Conservation (phyloP, 2,797 vertebrate genomes). For the Alfaro cultratus region DNA sequence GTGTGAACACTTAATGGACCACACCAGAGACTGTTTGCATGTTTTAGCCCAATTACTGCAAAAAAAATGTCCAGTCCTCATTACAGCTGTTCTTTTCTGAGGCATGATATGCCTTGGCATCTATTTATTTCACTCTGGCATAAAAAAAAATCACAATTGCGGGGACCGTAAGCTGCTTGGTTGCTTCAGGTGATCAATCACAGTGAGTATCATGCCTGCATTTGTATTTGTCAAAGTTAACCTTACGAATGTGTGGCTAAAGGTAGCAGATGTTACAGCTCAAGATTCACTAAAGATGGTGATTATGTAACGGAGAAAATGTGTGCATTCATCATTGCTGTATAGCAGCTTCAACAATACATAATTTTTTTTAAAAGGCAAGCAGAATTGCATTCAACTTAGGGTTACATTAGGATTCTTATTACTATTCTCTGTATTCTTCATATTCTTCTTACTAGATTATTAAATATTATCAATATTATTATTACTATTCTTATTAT, state of each 20-base stretch:
- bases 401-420: not conserved
- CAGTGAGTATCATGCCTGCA: slow-evolving; percentile 55
- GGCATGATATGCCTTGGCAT: slow-evolving; percentile 22
- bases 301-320: slow-evolving; percentile 59
- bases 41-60: slow-evolving; percentile 63
- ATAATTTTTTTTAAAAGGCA: not conserved
- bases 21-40: slow-evolving; percentile 39
- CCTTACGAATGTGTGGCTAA: slow-evolving; percentile 37
- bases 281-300: slow-evolving; percentile 49
- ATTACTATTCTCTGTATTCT: not conserved
- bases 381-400: not conserved
- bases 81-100: slow-evolving; percentile 67
- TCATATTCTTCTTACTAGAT: not conserved
- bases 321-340: slow-evolving; percentile 58
- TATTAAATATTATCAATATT: not conserved
- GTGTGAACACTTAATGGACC: slow-evolving; percentile 39
- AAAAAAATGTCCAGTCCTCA: slow-evolving; percentile 44
- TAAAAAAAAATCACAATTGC: slow-evolving; percentile 46
- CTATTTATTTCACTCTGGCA: slow-evolving; percentile 45
- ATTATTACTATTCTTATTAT: not conserved
- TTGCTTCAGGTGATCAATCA: slow-evolving; percentile 63
- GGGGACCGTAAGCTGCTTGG: slow-evolving; percentile 59
- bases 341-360: slow-evolving; percentile 26
- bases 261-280: slow-evolving; percentile 38
- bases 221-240: slow-evolving; percentile 63